These are phyloP conservation scores for Labeo catla DNA, from an alignment of 2,113 vertebrate species.

Conservation along the genomic window DNA sequence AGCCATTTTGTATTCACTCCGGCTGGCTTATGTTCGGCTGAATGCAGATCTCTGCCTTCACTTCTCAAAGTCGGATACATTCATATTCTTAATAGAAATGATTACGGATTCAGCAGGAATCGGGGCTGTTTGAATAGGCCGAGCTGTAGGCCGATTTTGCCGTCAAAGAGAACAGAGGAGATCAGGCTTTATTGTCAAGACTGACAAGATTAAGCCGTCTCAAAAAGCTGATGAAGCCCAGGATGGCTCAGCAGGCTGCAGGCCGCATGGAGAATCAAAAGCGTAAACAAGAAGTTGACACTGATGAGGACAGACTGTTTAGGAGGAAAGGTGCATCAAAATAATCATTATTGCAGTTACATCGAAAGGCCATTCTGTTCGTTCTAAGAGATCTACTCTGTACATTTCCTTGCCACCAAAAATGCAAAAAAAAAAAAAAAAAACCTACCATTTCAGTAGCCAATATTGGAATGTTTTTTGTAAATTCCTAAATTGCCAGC, in stretches of 20 bases:
- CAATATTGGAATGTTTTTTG: neutral
- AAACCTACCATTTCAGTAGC: neutral
- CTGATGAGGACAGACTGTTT: constrained; percentile 61
- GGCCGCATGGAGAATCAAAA: constrained; percentile 64
- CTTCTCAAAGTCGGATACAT: constrained; percentile 69
- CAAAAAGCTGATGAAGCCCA: constrained; percentile 72
- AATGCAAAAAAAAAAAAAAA: neutral
- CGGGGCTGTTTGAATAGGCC: constrained; percentile 68
- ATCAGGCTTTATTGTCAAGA: constrained; percentile 74
- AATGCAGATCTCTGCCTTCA: constrained; percentile 75
- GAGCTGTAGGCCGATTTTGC: constrained; percentile 68
- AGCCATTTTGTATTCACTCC: constrained; percentile 70
- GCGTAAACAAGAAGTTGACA: constrained; percentile 68
- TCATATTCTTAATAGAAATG: constrained; percentile 69
- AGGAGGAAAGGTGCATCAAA: neutral
- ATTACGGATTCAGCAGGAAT: constrained; percentile 71
- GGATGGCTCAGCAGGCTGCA: constrained; percentile 57
- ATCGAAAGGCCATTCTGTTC: neutral
- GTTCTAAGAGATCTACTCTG: no score
- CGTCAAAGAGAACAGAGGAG: constrained; percentile 72
- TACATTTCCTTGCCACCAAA: no score
- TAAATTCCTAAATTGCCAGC: neutral
- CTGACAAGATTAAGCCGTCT: constrained; percentile 77
- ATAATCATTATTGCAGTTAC: neutral
- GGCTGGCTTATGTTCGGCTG: constrained; percentile 67